Evolutionary conservation across 2,797 vertebrate genomes (phyloP).

Genomic region (Pseudochirops corinnae): DNA sequence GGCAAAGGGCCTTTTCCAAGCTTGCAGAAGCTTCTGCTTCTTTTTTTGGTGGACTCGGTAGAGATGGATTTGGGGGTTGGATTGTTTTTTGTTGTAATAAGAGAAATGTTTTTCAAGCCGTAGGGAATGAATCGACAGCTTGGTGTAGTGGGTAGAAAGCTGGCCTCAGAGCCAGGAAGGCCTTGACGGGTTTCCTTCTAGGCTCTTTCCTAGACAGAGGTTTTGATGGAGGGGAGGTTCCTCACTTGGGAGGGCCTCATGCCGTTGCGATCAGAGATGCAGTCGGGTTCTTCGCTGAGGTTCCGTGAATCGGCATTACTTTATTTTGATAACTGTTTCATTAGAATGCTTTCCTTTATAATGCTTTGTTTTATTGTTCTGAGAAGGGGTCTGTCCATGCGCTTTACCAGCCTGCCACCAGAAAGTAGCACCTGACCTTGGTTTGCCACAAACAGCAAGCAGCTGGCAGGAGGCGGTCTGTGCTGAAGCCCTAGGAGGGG

Average conservation of each 20-base stretch:
- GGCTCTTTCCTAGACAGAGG: background rate
- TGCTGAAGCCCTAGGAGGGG: background rate
- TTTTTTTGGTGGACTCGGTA: background rate
- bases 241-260: background rate
- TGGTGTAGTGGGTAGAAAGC: background rate
- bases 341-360: background rate
- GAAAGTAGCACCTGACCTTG: too few relatives aligned
- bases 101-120: background rate
- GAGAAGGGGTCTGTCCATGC: too few relatives aligned
- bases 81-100: background rate
- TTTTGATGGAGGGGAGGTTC: background rate
- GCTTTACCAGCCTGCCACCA: too few relatives aligned
- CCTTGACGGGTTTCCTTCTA: background rate
- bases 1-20: too few relatives aligned
- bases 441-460: background rate
- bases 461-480: background rate
- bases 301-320: too few relatives aligned
- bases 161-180: background rate
- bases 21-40: background rate
- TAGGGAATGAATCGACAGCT: background rate
- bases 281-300: too few relatives aligned
- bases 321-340: background rate
- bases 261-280: too few relatives aligned
- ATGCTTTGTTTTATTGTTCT: too few relatives aligned
- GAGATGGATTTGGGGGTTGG: too few relatives aligned